Evolutionary conservation across 37 sponge, comb jelly and placozoan species (phyloP), one percentile per base, ranked within the genome.

Genomic region (Aphrocallistes beatrix): DNA sequence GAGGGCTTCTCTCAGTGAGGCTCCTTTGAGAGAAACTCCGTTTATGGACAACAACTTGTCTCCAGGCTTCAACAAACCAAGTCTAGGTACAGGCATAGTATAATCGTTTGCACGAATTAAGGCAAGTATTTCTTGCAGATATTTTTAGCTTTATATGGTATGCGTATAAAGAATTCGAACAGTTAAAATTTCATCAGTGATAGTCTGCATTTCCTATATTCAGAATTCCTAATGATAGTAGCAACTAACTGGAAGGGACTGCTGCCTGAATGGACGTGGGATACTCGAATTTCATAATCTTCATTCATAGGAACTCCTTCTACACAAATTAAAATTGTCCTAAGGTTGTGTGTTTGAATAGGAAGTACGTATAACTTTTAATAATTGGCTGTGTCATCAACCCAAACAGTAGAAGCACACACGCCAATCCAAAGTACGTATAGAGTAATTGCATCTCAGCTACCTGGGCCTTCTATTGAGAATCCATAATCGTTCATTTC

Each of bases 1-100:
- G 34, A 30, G 30, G 9, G 91, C 91, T 1, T 92, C 93, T 36
- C 51, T 28, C 16, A 92, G 89, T 32, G 90, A 36, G 38, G 84
- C 82, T 23, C 84, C 40, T 38, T 84, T 88, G 84, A 95, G 84
- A 0, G 81, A 50, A 34, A 51, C 37, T 10, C 90, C 90, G 38
- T 92, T 92, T 37, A 95, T 87, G 37, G 95, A 91, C 32, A 95
- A 84, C 60, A 95, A 82, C 34, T 82, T 88, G 84, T 95, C 95
- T 0, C 95, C 93, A 50, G 75, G 75, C 34, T 60, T 60, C 75
- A 60, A 60, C 34, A 60, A 30, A 13, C 75, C 75, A 28, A 60
- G 75, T 28, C 75, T 60, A 13, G 75, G n/a, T n/a, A n/a, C n/a
- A n/a, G n/a, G n/a, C n/a, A n/a, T n/a, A n/a, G n/a, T n/a, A n/a